Percentiles rank a stretch among this genome's conserved stretches.
Conservation (phyloP, 2,113 vertebrate species). For the Meles meles region DNA sequence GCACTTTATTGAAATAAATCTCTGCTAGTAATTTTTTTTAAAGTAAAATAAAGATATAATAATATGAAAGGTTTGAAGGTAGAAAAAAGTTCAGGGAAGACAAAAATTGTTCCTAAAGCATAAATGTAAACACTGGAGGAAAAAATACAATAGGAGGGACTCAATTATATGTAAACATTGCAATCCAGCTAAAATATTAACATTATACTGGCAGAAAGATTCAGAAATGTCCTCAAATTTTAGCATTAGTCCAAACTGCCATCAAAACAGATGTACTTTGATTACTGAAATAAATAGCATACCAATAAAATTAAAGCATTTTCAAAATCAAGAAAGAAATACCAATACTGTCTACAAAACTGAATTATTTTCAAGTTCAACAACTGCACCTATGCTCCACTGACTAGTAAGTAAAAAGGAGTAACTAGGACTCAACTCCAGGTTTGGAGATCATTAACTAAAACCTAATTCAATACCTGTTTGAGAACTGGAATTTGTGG, state of each 20-base stretch:
- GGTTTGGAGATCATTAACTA: conserved; percentile 69
- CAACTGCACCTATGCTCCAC: conserved; percentile 58
- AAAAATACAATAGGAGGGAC: not conserved
- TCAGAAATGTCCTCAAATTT: conserved; percentile 14
- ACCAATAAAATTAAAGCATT: conserved; percentile 60
- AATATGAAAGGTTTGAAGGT: not conserved
- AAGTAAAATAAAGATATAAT: conserved; percentile 2
- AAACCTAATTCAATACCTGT: conserved; percentile 76
- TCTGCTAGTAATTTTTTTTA: not conserved
- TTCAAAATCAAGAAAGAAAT: conserved; percentile 65
- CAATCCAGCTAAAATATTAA: conserved; percentile 34
- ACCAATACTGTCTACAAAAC: conserved; percentile 56
- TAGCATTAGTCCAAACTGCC: conserved; percentile 11
- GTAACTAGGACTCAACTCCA: conserved; percentile 67
- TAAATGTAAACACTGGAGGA: not conserved
- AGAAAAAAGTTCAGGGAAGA: conserved; percentile 31
- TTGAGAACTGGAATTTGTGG: conserved; percentile 67
- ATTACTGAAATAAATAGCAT: conserved; percentile 35
- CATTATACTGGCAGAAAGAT: conserved; percentile 39
- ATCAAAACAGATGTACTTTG: conserved; percentile 45
- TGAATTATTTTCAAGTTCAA: conserved; percentile 72
- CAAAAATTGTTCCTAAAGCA: not conserved
- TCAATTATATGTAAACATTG: not conserved
- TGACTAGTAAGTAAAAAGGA: conserved; percentile 61
- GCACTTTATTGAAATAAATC: not conserved